phyloP scores from a whole-genome alignment of 2,797 vertebrate genomes.

The Sorex maritimensis region DNA sequence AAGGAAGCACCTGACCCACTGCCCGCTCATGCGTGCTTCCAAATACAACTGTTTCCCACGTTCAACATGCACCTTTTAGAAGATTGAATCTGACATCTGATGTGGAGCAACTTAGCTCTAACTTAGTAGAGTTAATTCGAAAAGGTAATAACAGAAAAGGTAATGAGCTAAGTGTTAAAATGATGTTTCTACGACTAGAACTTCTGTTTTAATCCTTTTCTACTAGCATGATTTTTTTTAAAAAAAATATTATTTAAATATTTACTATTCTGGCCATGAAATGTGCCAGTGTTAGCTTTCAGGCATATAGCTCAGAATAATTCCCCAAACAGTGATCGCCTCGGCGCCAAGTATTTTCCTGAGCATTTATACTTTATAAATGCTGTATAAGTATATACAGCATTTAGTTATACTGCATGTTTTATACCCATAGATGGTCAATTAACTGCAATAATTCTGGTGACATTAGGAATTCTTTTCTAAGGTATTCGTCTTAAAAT shows the following conservation, averaged over 20 bases:
- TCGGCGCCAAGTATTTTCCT: constrained; percentile 3
- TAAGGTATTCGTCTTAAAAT: not conserved
- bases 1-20: not conserved
- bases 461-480: not conserved
- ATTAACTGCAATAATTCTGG: constrained; percentile 47
- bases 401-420: not conserved
- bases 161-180: constrained; percentile 33
- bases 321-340: constrained; percentile 31
- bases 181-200: not conserved
- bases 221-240: not conserved
- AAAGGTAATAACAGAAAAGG: not conserved
- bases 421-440: not conserved
- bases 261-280: not conserved
- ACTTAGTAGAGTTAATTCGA: constrained; percentile 49
- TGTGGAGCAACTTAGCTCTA: constrained; percentile 42
- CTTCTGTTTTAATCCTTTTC: constrained; percentile 52
- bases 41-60: not conserved
- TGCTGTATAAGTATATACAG: too few species aligned
- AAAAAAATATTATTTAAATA: too few species aligned
- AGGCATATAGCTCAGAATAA: not conserved
- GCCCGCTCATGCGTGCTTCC: not conserved
- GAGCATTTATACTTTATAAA: not conserved
- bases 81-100: constrained; percentile 10
- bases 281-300: constrained; percentile 47
- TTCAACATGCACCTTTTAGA: constrained; percentile 6